Evolutionary conservation across 2,797 vertebrate genomes (phyloP).

Genomic region (Pipistrellus nathusii): DNA sequence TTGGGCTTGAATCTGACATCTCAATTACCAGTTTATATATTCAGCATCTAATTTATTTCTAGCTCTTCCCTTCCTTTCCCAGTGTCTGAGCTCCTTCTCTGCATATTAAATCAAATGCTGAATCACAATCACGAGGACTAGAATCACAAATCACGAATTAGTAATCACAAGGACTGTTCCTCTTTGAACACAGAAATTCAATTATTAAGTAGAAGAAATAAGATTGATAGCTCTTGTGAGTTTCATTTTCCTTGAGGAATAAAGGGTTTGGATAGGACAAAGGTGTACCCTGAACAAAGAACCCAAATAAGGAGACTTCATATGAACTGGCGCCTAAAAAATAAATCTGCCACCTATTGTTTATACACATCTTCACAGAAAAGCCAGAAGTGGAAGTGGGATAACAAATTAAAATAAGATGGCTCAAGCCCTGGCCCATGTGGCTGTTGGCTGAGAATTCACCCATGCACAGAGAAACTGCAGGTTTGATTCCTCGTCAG

Average conservation of each 20-base stretch:
- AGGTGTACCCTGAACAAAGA: slow-evolving; percentile 30
- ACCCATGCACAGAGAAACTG: no score
- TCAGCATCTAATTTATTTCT: slow-evolving; percentile 57
- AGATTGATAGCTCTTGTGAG: slow-evolving; percentile 19
- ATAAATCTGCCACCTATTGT: neutral
- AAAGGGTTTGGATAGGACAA: slow-evolving; percentile 18
- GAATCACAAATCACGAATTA: slow-evolving; percentile 55
- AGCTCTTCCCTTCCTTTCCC: slow-evolving; percentile 50
- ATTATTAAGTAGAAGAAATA: slow-evolving; percentile 50
- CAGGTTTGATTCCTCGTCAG: no score
- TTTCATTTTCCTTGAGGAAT: slow-evolving; percentile 41
- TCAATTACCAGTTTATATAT: slow-evolving; percentile 66
- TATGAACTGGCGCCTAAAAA: slow-evolving; percentile 22
- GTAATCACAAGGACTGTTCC: slow-evolving; percentile 50
- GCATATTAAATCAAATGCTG: slow-evolving; percentile 59
- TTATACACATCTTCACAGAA: neutral
- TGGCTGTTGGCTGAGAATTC: no score
- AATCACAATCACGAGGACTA: slow-evolving; percentile 53
- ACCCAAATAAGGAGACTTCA: neutral
- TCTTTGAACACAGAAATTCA: slow-evolving; percentile 62
- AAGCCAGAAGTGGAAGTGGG: neutral
- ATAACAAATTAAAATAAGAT: slow-evolving; percentile 15
- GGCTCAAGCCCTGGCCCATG: neutral
- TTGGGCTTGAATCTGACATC: slow-evolving; percentile 60
- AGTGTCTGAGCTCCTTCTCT: slow-evolving; percentile 16